phyloP scores from a whole-genome alignment of 2,797 vertebrate genomes.

The Lutra lutra region DNA sequence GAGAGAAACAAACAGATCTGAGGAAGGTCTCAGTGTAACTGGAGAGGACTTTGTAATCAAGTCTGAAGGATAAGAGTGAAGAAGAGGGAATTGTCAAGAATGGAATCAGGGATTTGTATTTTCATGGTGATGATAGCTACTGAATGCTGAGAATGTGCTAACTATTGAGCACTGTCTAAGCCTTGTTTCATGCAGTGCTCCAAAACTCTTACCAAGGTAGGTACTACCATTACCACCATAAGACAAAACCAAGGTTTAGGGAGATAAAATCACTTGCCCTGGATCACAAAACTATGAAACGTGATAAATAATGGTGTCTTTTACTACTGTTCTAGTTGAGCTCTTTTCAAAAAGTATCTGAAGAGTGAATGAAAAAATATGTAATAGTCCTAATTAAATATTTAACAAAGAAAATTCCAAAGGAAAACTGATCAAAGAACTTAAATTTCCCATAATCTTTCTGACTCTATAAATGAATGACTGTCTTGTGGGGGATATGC shows the following conservation, averaged over 20 bases:
- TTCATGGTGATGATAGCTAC: neutral
- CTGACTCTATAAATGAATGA: neutral
- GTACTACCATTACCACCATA: accelerated
- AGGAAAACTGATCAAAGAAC: neutral
- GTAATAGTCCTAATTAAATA: neutral
- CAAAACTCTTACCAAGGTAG: neutral
- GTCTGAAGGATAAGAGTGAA: neutral
- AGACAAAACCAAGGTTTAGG: neutral
- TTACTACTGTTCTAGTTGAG: neutral
- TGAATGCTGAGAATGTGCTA: neutral
- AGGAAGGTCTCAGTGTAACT: neutral
- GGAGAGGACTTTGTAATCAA: neutral
- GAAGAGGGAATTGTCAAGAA: neutral
- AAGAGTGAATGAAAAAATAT: neutral
- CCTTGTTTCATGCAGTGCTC: neutral
- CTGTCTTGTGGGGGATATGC: neutral
- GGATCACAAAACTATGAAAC: neutral
- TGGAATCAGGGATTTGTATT: neutral
- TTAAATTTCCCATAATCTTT: neutral
- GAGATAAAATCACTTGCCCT: neutral
- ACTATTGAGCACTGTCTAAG: neutral
- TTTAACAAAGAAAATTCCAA: neutral
- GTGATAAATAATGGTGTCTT: neutral
- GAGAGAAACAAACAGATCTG: neutral
- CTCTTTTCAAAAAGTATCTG: neutral